Evolutionary conservation across 2,888 invertebrate species (phyloP).

Genomic region (Pardosa pseudoannulata): DNA sequence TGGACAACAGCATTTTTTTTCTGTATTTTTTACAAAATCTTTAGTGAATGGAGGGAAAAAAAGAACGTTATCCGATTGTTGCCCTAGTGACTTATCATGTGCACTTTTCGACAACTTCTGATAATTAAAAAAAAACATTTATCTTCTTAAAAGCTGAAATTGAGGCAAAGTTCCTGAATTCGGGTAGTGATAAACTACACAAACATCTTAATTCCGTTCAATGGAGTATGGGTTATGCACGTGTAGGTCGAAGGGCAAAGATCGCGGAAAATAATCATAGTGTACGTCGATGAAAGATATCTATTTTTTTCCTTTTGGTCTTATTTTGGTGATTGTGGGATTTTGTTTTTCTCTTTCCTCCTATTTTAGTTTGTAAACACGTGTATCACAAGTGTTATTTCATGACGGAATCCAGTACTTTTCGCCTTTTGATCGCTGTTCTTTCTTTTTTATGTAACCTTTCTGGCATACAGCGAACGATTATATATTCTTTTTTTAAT

Average conservation of each 20-base stretch:
- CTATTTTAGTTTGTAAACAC: too few relatives aligned
- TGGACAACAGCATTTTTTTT: too few relatives aligned
- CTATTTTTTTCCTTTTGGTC: background rate
- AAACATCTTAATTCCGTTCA: background rate
- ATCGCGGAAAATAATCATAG: conserved; percentile 7
- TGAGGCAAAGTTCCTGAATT: background rate
- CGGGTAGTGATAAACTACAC: background rate
- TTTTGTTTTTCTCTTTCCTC: conserved; percentile 18
- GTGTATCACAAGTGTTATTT: too few relatives aligned
- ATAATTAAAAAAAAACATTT: background rate
- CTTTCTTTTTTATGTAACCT: too few relatives aligned
- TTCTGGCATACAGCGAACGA: too few relatives aligned
- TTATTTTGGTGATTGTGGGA: background rate
- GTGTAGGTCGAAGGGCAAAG: conserved; percentile 27
- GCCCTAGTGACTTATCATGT: background rate
- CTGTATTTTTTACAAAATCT: too few relatives aligned
- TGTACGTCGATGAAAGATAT: background rate
- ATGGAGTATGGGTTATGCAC: conserved; percentile 20
- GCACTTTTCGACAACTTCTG: background rate
- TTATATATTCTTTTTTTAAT: too few relatives aligned
- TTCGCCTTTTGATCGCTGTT: too few relatives aligned
- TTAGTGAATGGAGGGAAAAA: too few relatives aligned
- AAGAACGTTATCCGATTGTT: background rate
- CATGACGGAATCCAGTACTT: too few relatives aligned
- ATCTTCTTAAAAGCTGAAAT: background rate